A percentile compares a stretch with the other conserved stretches of the same genome.
phyloP scores from a whole-genome alignment of 1,140 invertebrate species.

The Formica exsecta region DNA sequence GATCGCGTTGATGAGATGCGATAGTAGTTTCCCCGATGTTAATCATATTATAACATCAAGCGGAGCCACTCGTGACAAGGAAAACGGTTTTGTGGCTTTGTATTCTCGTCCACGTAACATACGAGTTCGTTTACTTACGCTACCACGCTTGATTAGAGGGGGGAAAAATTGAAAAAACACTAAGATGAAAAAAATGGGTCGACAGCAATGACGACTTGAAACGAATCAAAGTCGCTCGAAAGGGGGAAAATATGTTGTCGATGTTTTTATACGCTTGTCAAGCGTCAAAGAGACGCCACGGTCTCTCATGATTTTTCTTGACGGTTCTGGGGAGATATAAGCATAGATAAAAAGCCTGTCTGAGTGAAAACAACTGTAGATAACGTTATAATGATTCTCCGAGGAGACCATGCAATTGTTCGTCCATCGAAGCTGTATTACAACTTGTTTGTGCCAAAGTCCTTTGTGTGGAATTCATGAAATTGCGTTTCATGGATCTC shows the following conservation, averaged over 20 bases:
- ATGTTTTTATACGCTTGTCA: constrained; percentile 40
- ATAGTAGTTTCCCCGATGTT: background rate
- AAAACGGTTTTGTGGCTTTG: constrained; percentile 20
- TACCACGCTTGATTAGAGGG: constrained; percentile 12
- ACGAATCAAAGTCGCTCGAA: constrained; percentile 27
- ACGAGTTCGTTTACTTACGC: constrained; percentile 41
- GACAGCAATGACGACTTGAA: constrained; percentile 49
- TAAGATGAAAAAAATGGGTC: constrained; percentile 36
- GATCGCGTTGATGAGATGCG: constrained; percentile 44
- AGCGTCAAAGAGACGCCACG: constrained; percentile 1
- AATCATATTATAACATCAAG: background rate
- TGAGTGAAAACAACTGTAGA: constrained; percentile 38
- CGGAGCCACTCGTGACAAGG: constrained; percentile 19
- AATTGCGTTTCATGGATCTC: background rate
- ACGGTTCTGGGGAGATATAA: constrained; percentile 1
- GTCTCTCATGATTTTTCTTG: constrained; percentile 27
- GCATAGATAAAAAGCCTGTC: background rate
- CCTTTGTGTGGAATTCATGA: background rate
- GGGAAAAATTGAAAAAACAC: background rate
- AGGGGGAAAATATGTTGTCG: constrained; percentile 19
- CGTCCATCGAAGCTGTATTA: background rate
- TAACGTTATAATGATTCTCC: background rate
- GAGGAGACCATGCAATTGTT: background rate
- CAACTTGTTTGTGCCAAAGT: background rate
- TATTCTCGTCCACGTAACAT: background rate